Base-by-base conservation (phyloP, 2,888 invertebrate genomes). In the Chelonus formosanus region DNA sequence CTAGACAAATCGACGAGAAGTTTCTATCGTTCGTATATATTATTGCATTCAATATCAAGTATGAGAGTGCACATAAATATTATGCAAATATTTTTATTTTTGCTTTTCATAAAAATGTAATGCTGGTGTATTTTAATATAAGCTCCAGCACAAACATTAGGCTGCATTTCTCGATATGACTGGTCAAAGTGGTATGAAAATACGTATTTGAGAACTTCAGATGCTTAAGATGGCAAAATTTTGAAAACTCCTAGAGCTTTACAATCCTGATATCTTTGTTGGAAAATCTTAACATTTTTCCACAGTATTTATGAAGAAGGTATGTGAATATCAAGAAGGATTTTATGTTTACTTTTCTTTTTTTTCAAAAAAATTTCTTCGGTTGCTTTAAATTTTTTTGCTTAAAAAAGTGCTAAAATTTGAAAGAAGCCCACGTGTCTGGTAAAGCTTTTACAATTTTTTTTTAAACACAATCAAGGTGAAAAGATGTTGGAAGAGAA, bases 1-100 rank as follows among this genome's bases (percentile, higher is more conserved):
- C 63, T 10, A 55, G 55, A 54, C 47, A 63, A 55, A 63, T 63
- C 55, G 63, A 63, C 55, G 54, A 55, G 55, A 63, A 63, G 63
- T 35, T 48, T 53, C 44, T 60, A 10, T 32, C 44, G 32, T 36
- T 43, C 52, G 52, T 40, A 40, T 20, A 20, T 40, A 6, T 40
- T 40, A 40, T 40, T 40, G 6, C 6, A 5, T 40, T 40, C 40
- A 5, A 4, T 40, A 6, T 40, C 5, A 40, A 40, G 6, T 40
- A 40, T 40, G 40, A 40, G 5, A 40, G 4, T 48, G 31, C 31
- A 48, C 6, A 34, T 31, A 32, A 8, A 52, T 34, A 52, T 52
- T 32, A 52, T 52, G 34, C 52, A 52, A 52, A 34, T 34, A 32
- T 52, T 48, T 5, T 31, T 32, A 52, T 52, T 52, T 52, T 7